Evolutionary conservation across 2,113 vertebrate species (phyloP), one percentile per base, ranked within the genome.

Genomic region (Triplophysa tibetana): DNA sequence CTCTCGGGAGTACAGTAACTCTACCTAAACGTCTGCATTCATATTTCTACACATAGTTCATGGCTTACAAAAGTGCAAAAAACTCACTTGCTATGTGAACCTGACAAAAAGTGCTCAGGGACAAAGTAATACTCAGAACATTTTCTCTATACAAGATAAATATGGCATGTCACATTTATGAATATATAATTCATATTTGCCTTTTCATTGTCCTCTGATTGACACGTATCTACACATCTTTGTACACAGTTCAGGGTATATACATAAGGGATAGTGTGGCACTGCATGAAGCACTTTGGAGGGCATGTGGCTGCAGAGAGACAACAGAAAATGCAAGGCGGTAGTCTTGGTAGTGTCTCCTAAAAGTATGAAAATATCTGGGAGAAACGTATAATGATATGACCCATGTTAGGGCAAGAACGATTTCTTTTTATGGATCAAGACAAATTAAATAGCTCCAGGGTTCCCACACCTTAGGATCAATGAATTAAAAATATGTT

Each of bases 161-260:
- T 91, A 92, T 89, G 79, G 90, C 90, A 86, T 84, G 77, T 86
- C 89, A 93, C 88, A 90, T 91, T 90, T 93, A 92, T 91, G 89
- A 90, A 90, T 88, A 87, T 89, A 92, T 91, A 89, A 85, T 90
- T 86, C 85, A 90, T 87, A 91, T 92, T 90, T 88, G 88, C 89
- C 88, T 91, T 88, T 90, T 91, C 87, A 91, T 92, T 87, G 90
- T 69, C 83, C 86, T 90, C 82, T 87, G 88, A 88, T 90, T 89
- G 83, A 86, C 83, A 84, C 90, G 76, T 92, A 92, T 93, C 90
- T 91, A 93, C 91, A 94, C 89, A 81, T 84, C 86, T 86, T 56
- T 92, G 89, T 93, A 81, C 93, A 93, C 90, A 93, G 82, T 87
- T 38, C 84, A 89, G 84, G 86, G 83, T 91, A 92, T 94, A 88